These are phyloP conservation scores for Gavialis gangeticus DNA, from an alignment of 2,113 vertebrate species.

Conservation along the genomic window DNA sequence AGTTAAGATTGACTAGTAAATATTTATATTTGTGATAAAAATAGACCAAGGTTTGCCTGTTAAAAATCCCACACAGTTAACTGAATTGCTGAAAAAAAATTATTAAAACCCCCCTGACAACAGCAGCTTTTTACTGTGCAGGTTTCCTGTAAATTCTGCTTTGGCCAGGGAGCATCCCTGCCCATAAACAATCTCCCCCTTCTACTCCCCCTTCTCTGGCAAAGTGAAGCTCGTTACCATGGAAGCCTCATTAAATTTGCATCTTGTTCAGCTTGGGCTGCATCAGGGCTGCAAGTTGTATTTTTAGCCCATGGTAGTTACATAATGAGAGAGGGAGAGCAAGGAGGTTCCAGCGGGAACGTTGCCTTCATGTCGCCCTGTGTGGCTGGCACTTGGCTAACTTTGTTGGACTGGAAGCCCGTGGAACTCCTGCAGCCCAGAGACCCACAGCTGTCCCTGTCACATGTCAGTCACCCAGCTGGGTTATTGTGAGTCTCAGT, in stretches of 20 bases:
- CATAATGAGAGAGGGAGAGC: slow-evolving; percentile 57
- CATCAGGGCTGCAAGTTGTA: slow-evolving; percentile 78
- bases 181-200: background rate
- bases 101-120: background rate
- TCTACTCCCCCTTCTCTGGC: slow-evolving; percentile 38
- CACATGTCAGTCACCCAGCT: background rate
- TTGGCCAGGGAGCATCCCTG: slow-evolving; percentile 34
- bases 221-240: slow-evolving; percentile 81
- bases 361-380: background rate
- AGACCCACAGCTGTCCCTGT: background rate
- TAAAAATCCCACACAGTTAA: slow-evolving; percentile 47
- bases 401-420: background rate
- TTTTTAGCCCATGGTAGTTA: slow-evolving; percentile 81
- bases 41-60: slow-evolving; percentile 63
- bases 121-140: background rate
- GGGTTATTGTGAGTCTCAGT: background rate
- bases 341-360: background rate
- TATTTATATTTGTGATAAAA: slow-evolving; percentile 74
- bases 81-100: background rate
- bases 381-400: background rate
- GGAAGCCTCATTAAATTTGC: slow-evolving; percentile 85
- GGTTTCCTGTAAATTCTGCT: slow-evolving; percentile 23
- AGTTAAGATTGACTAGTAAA: slow-evolving; percentile 75
- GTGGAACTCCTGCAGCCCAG: background rate
- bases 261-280: slow-evolving; percentile 77